These are phyloP conservation scores for Drosophila mayaguana DNA, from an alignment of 2,888 invertebrate species.

Conservation along the genomic window DNA sequence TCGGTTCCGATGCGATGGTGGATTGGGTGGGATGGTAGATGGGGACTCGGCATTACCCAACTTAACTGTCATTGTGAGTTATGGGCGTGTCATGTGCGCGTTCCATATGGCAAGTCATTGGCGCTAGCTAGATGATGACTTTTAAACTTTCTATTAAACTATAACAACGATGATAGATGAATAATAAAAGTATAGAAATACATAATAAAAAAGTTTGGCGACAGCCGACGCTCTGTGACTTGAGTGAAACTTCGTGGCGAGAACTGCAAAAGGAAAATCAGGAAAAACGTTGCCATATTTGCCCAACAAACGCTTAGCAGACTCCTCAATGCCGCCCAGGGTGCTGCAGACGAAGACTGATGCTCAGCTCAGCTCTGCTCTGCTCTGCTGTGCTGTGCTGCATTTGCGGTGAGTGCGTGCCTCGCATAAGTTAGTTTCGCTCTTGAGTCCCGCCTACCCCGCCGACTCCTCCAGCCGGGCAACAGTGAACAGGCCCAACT, in stretches of 20 bases:
- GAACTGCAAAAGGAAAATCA: conserved; percentile 45
- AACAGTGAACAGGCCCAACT: conserved; percentile 44
- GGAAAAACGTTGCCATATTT: conserved; percentile 66
- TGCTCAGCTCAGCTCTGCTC: conserved; percentile 46
- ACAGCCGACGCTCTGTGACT: conserved; percentile 53
- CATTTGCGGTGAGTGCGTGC: conserved; percentile 80
- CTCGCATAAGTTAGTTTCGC: conserved; percentile 75
- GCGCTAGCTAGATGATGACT: conserved; percentile 66
- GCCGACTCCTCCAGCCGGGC: neutral
- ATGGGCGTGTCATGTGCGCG: conserved; percentile 44
- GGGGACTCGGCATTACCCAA: neutral
- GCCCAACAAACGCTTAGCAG: conserved; percentile 49
- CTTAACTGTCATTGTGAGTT: conserved; percentile 42
- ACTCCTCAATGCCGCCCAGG: conserved; percentile 40
- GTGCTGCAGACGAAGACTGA: conserved; percentile 75
- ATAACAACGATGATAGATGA: conserved; percentile 80
- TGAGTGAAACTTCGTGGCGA: conserved; percentile 54
- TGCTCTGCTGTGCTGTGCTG: conserved; percentile 65
- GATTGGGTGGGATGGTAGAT: neutral
- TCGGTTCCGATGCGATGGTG: neutral
- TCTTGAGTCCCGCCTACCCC: neutral
- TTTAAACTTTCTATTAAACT: conserved; percentile 81
- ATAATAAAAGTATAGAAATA: conserved; percentile 78
- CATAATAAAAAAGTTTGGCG: conserved; percentile 78
- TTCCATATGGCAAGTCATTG: conserved; percentile 78